Percentiles rank a stretch among this genome's conserved stretches.
Conservation (phyloP, 2,888 invertebrate species). For the Sphecodes monilicornis region DNA sequence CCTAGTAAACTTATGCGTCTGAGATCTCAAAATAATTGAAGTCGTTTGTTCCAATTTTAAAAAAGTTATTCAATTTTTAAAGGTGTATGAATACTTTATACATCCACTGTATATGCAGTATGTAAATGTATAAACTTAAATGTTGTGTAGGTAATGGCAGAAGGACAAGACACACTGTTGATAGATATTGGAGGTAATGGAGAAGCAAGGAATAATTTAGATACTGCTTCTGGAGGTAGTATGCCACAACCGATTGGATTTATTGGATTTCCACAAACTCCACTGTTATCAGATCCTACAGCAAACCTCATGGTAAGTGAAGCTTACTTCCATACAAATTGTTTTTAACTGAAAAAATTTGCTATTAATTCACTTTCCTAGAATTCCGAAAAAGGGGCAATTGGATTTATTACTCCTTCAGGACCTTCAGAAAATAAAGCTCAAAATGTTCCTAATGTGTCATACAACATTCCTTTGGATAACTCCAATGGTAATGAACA, state of each 20-base stretch:
- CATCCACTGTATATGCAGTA: not conserved
- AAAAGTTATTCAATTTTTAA: no score
- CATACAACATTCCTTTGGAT: conserved; percentile 90
- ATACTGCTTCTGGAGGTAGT: conserved; percentile 84
- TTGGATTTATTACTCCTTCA: conserved; percentile 78
- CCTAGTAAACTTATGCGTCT: no score
- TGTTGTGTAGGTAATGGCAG: conserved; percentile 88
- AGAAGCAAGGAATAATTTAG: conserved; percentile 86
- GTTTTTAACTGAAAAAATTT: not conserved
- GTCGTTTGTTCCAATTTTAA: no score
- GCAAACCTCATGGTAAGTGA: conserved; percentile 72
- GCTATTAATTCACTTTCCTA: conserved; percentile 37
- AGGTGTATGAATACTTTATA: no score
- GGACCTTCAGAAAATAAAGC: conserved; percentile 72
- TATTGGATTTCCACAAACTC: conserved; percentile 91
- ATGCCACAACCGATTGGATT: conserved; percentile 91
- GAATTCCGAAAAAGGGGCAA: conserved; percentile 71
- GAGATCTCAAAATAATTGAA: no score
- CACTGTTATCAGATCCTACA: conserved; percentile 87
- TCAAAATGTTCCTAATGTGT: conserved; percentile 84
- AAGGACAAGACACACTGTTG: conserved; percentile 85
- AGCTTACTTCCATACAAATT: not conserved
- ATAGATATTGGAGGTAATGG: conserved; percentile 79
- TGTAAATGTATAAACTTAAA: conserved; percentile 9
- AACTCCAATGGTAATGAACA: conserved; percentile 79